Conservation (phyloP, 2,797 vertebrate species). For the Pseudochirops corinnae region DNA sequence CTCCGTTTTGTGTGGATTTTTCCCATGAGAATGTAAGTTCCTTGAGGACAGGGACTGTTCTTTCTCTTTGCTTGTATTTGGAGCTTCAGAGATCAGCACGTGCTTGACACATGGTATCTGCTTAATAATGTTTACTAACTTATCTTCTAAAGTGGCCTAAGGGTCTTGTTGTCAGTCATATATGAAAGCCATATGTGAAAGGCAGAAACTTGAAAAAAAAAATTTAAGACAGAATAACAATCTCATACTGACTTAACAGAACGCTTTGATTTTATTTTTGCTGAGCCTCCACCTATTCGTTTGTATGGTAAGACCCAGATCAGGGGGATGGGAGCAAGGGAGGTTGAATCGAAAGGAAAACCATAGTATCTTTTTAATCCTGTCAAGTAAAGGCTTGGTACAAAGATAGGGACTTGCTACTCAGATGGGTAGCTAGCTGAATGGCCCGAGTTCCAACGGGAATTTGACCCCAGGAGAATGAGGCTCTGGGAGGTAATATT, state of each 20-base stretch:
- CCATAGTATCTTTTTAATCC: not conserved
- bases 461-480: not conserved
- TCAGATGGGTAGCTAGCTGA: not conserved
- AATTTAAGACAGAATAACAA: not conserved
- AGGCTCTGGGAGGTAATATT: not conserved
- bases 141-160: not conserved
- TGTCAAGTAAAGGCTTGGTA: not conserved
- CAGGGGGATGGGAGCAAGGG: not conserved
- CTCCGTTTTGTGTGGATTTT: not conserved
- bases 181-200: not conserved
- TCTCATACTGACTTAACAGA: not conserved
- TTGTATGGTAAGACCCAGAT: not conserved
- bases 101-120: not conserved
- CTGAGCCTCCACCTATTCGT: not conserved
- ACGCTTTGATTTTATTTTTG: not conserved
- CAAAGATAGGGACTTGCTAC: not conserved
- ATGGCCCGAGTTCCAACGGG: not conserved
- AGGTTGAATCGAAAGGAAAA: not conserved
- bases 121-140: not conserved
- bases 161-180: not conserved
- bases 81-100: not conserved
- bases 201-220: not conserved
- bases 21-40: not conserved
- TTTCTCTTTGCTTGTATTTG: not conserved
- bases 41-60: not conserved